Evolutionary conservation across 2,888 invertebrate species (phyloP).

Genomic region (Eupithecia subumbrata): DNA sequence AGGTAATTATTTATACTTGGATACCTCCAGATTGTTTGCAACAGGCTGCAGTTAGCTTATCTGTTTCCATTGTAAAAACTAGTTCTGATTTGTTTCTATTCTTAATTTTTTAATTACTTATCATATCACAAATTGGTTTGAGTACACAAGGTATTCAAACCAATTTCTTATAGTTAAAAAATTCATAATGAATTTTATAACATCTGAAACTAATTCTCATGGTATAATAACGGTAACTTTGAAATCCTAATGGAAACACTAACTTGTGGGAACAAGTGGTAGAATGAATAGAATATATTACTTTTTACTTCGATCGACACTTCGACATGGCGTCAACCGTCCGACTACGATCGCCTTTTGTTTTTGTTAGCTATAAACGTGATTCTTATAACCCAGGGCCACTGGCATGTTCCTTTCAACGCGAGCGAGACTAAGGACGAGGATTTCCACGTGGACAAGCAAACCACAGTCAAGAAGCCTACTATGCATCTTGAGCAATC

Average conservation of each 20-base stretch:
- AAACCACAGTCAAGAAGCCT: constrained; percentile 56
- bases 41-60: too few species aligned
- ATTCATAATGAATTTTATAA: too few species aligned
- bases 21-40: too few species aligned
- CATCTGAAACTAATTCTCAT: too few species aligned
- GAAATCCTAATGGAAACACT: not conserved
- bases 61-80: too few species aligned
- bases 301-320: not conserved
- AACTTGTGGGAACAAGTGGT: not conserved
- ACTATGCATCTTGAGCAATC: constrained; percentile 57
- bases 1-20: constrained; percentile 38
- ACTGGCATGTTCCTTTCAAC: constrained; percentile 63
- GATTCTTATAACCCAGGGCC: constrained; percentile 51
- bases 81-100: too few species aligned
- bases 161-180: too few species aligned
- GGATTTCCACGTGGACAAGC: constrained; percentile 55
- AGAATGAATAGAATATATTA: not conserved
- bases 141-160: too few species aligned
- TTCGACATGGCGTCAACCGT: not conserved
- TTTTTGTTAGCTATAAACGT: not conserved
- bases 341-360: not conserved
- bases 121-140: not conserved
- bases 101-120: not conserved
- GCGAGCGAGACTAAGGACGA: constrained; percentile 54
- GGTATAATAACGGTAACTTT: not conserved